Conservation (phyloP, 2,888 invertebrate genomes). For the Tiliacea aurago region DNA sequence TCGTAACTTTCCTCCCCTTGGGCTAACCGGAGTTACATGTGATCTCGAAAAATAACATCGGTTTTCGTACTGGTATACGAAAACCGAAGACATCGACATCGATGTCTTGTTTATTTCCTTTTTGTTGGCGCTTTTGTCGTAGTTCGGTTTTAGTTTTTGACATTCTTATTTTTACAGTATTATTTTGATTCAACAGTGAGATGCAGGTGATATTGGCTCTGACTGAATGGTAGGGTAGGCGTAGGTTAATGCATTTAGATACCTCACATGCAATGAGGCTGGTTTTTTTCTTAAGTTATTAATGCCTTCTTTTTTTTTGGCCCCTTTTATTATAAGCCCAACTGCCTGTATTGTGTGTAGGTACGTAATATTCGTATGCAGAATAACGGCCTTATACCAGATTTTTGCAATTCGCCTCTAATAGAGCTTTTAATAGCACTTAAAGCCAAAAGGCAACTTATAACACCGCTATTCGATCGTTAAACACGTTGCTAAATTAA, state of each 20-base stretch:
- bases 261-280: not conserved
- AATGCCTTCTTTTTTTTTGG: not conserved
- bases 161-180: not conserved
- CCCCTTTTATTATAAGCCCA: not conserved
- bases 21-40: too few species aligned
- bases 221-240: not conserved
- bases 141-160: too few species aligned
- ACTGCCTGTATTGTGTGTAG: not conserved
- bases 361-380: not conserved
- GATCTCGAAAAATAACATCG: too few species aligned
- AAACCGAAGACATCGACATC: too few species aligned
- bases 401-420: not conserved
- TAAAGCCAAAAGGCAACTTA: not conserved
- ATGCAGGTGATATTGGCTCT: not conserved
- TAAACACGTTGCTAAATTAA: not conserved
- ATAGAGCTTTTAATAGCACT: not conserved
- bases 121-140: too few species aligned
- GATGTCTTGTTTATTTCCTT: too few species aligned
- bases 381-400: not conserved
- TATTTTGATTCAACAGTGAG: not conserved
- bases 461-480: not conserved
- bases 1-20: too few species aligned
- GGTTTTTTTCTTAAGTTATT: not conserved
- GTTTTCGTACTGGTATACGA: too few species aligned
- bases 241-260: not conserved